Base-by-base conservation (phyloP, 2,797 vertebrate genomes). In the Ciconia nigra region DNA sequence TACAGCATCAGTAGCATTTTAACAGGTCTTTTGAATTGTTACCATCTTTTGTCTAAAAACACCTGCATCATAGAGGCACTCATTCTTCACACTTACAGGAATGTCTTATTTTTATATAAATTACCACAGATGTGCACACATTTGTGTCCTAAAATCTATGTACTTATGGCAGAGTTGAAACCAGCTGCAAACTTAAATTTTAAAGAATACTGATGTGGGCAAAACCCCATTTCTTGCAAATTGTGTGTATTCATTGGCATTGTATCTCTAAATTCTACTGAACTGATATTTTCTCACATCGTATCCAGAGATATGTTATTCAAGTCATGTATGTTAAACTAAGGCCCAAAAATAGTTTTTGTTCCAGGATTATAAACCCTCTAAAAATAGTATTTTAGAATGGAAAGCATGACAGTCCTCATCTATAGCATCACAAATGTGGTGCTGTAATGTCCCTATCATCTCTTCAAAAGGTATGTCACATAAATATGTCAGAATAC, bases 391-490 rank as follows among this genome's bases (percentile, higher is more conserved):
- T 42, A 5, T 22, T 95, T 95, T 89, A 87, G 18, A 92, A 79
- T 31, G 18, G 77, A 93, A 97, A 92, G 11, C 51, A 51, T 79
- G 65, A 86, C 71, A 94, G 33, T 10, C 69, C 20, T 92, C 63
- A 80, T 90, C 91, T 83, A 69, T 54, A 89, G 55, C 51, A 66
- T 47, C 11, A 5, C 28, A 89, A 93, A 89, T 41, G 51, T 67
- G 70, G 42, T 79, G 54, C 47, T 89, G 49, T 90, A 91, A 85
- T 83, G 74, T 92, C 82, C 87, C 57, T 92, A 91, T 86, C 84
- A 89, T 94, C n/a, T 92, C 49, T 78, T 96, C 84, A 74, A 93
- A 95, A 97, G 69, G 82, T 95, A 89, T 83, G 89, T 95, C 93
- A 82, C 62, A 71, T 80, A 96, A 97, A 95, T 95, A 93, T 95